phyloP scores from a whole-genome alignment of 2,797 vertebrate genomes.

The Spondyliosoma cantharus region DNA sequence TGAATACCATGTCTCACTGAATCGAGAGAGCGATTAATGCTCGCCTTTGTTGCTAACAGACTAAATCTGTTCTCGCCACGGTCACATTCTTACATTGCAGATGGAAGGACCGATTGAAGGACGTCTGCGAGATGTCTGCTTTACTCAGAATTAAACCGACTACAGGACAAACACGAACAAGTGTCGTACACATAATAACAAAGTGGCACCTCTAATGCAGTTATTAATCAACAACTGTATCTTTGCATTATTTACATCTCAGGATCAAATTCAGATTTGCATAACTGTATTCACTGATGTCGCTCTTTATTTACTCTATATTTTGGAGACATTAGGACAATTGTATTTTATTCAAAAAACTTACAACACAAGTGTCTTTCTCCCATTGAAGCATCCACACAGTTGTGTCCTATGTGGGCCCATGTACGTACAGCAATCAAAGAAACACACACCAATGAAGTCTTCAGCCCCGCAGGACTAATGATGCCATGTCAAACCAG shows the following conservation, averaged over 20 bases:
- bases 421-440: slow-evolving; percentile 4
- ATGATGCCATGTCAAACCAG: slow-evolving; percentile 43
- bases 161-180: background rate
- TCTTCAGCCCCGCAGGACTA: slow-evolving; percentile 3
- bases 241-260: background rate
- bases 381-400: background rate
- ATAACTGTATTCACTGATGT: background rate
- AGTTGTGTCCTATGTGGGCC: slow-evolving; percentile 5
- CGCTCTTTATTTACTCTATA: background rate
- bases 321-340: background rate
- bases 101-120: background rate
- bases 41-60: slow-evolving; percentile 29
- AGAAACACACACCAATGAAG: background rate
- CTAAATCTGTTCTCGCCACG: slow-evolving; percentile 19
- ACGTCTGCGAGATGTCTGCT: background rate
- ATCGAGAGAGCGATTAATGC: slow-evolving; percentile 16
- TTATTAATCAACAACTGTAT: background rate
- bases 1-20: slow-evolving; percentile 41
- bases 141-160: background rate
- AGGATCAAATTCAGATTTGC: background rate
- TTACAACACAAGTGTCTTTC: slow-evolving; percentile 20
- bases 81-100: background rate
- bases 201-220: background rate
- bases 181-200: background rate
- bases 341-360: slow-evolving; percentile 55